Conservation (phyloP, 2,797 vertebrate genomes). For the Nyctibius grandis region DNA sequence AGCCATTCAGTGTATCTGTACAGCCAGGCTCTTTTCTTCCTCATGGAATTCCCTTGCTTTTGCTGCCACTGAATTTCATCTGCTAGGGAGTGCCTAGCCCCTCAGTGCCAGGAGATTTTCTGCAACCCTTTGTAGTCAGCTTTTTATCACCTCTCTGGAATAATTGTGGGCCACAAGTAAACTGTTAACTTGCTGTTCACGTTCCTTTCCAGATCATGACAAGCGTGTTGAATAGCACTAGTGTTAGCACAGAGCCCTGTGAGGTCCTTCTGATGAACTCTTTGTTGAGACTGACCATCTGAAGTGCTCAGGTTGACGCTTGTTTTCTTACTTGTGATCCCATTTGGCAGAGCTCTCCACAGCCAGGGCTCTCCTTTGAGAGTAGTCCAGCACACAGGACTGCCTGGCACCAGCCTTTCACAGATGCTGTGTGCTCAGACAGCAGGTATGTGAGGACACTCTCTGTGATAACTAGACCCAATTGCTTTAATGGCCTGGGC, state of each 20-base stretch:
- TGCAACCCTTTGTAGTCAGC: background rate
- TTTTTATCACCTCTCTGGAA: background rate
- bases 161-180: background rate
- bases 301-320: background rate
- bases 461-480: background rate
- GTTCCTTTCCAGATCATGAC: background rate
- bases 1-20: background rate
- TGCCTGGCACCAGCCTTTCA: background rate
- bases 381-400: background rate
- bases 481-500: background rate
- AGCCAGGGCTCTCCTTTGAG: background rate
- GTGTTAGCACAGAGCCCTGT: background rate
- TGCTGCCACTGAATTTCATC: background rate
- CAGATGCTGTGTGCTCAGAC: background rate
- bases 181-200: background rate
- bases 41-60: background rate
- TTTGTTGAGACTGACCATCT: conserved; percentile 30
- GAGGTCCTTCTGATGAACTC: conserved; percentile 15
- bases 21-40: background rate
- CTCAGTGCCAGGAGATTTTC: background rate
- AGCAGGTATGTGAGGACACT: background rate
- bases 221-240: background rate
- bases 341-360: background rate
- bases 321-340: background rate
- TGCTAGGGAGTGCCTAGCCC: background rate